Evolutionary conservation across 2,113 vertebrate species (phyloP), one percentile per base, ranked within the genome.

Genomic region (Cichladusa arquata): DNA sequence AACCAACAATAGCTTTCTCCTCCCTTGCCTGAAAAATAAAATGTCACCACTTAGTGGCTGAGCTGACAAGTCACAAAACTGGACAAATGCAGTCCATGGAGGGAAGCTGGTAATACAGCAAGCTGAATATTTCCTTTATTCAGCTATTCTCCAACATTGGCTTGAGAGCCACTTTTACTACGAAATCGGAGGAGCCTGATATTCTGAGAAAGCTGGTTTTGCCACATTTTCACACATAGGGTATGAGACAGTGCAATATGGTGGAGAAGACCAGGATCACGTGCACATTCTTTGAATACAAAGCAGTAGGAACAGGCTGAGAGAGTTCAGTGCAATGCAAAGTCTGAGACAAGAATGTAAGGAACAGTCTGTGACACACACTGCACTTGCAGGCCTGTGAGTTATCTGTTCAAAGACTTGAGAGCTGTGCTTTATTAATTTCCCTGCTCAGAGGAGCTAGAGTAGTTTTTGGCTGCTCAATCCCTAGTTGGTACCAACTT

Each of bases 401-500:
- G 0, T 66, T 94, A 51, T 67, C 58, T 48, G 25, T 24, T 86
- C 67, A 92, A 94, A 60, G 66, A 48, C 88, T 83, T 45, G 54
- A 25, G 8, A 65, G 25, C 29, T 34, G 33, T 34, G 33, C 66
- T 91, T 88, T 81, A 94, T 96, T 94, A 26, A 24, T 76, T 84
- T 81, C 36, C 40, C 70, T 77, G 57, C 42, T 79, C 88, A 57
- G 71, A 91, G 44, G 31, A 91, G 71, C 73, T 81, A 54, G 58
- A 60, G 60, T 44, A 86, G 83, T n/a, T 92, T 96, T 92, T 85
- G 67, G 69, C 91, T 88, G 90, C 78, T 74, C 28, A 26, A 33
- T 91, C 86, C 86, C 53, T 54, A 51, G 62, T 3, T 53, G 54
- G 42, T 95, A 92, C 80, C 92, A 95, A 95, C 80, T 96, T 90